Conservation (phyloP, 2,113 vertebrate genomes). For the Sorex araneus region DNA sequence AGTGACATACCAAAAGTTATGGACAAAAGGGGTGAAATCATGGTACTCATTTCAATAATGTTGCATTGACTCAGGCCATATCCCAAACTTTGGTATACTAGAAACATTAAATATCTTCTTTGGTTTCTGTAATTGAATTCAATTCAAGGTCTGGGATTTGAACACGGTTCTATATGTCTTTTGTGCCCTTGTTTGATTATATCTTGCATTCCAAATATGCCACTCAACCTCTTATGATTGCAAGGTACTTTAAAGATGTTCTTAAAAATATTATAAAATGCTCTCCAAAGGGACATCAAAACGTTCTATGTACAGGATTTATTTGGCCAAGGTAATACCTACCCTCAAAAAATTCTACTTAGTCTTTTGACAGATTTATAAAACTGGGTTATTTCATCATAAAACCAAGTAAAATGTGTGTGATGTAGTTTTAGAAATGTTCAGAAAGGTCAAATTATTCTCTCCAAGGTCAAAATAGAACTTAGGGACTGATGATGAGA, state of each 20-base stretch:
- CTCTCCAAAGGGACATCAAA: constrained; percentile 35
- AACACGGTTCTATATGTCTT: not conserved
- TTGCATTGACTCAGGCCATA: too few relatives aligned
- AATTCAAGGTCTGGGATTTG: not conserved
- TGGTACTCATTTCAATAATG: too few relatives aligned
- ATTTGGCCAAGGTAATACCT: not conserved
- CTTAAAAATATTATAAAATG: not conserved
- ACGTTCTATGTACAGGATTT: constrained; percentile 25
- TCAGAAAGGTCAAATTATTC: not conserved
- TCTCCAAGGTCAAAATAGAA: not conserved
- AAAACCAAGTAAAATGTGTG: not conserved
- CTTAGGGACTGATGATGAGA: too few relatives aligned
- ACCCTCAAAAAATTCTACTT: not conserved
- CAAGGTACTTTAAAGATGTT: not conserved
- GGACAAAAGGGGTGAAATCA: too few relatives aligned
- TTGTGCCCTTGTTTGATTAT: not conserved
- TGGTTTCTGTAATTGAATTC: not conserved
- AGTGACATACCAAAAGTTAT: not conserved
- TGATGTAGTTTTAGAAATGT: not conserved
- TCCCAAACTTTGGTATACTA: not conserved
- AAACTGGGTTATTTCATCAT: constrained; percentile 23
- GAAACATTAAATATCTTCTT: not conserved
- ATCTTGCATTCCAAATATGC: not conserved
- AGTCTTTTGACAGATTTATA: constrained; percentile 46
- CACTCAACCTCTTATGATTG: not conserved